Percentiles rank a stretch among this genome's conserved stretches.
phyloP scores from a whole-genome alignment of 2,888 invertebrate species.

The Dryadula phaetusa region DNA sequence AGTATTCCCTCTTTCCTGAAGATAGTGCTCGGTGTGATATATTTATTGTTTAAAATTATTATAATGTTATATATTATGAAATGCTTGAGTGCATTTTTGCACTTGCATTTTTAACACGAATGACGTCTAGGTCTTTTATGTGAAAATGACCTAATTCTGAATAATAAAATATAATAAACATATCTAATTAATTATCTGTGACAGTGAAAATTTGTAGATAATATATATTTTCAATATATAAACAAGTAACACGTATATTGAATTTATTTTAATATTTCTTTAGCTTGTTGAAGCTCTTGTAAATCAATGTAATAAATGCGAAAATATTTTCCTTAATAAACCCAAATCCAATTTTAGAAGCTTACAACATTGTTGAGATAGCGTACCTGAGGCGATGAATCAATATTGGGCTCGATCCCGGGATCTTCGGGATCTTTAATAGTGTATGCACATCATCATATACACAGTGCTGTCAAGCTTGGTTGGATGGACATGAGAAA shows the following conservation, averaged over 20 bases:
- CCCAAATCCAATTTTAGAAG: constrained; percentile 44
- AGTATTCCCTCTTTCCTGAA: too few species aligned
- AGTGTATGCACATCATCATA: constrained; percentile 65
- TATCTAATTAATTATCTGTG: too few species aligned
- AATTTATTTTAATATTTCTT: not conserved
- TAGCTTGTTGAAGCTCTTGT: constrained; percentile 5
- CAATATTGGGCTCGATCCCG: constrained; percentile 75
- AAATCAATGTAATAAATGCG: constrained; percentile 26
- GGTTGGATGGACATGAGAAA: constrained; percentile 19
- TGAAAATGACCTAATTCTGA: too few species aligned
- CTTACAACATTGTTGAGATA: constrained; percentile 50
- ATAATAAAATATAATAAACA: not conserved
- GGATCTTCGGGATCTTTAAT: constrained; percentile 55
- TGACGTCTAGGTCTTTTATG: too few species aligned
- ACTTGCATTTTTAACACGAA: too few species aligned
- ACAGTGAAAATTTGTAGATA: too few species aligned
- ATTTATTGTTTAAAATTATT: too few species aligned
- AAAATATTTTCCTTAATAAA: constrained; percentile 41
- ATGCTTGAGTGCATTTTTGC: too few species aligned
- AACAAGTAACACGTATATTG: not conserved
- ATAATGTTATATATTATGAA: too few species aligned
- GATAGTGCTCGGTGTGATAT: too few species aligned
- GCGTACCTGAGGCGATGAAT: constrained; percentile 69
- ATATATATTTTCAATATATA: not conserved
- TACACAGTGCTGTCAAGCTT: constrained; percentile 51